A percentile compares a stretch with the other conserved stretches of the same genome.
Conservation (phyloP, 2,888 invertebrate genomes). For the Tricholauxania praeusta region DNA sequence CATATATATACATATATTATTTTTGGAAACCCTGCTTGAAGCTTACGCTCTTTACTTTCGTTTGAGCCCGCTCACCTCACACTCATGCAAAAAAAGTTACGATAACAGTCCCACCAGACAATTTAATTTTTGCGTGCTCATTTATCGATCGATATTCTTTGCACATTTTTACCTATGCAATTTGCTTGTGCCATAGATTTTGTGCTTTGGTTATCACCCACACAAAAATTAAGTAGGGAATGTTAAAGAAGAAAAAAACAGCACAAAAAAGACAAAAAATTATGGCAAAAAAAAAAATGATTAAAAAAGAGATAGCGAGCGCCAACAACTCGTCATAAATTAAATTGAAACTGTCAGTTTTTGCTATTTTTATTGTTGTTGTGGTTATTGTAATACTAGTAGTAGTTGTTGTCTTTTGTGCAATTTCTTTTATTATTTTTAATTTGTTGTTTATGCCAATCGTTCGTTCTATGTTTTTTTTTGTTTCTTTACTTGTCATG, state of each 20-base stretch:
- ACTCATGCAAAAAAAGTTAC: too few species aligned
- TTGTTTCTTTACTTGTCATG: neutral
- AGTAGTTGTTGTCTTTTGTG: neutral
- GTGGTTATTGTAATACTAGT: neutral
- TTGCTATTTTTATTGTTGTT: conserved; percentile 1
- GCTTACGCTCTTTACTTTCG: too few species aligned
- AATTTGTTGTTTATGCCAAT: neutral
- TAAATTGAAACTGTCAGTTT: conserved; percentile 34
- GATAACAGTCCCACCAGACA: too few species aligned
- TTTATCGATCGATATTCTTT: too few species aligned
- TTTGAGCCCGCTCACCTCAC: too few species aligned
- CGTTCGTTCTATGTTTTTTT: neutral
- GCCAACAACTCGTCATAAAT: conserved; percentile 27
- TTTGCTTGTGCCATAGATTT: too few species aligned
- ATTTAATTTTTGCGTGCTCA: too few species aligned
- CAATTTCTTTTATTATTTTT: neutral
- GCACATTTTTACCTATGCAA: too few species aligned
- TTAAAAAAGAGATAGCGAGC: neutral
- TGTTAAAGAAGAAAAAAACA: neutral
- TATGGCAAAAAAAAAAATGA: neutral
- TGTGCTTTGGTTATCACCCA: too few species aligned
- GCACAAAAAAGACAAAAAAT: neutral
- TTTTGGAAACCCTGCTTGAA: too few species aligned
- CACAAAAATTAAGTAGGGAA: neutral
- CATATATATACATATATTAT: too few species aligned